Percentiles rank a stretch among this genome's conserved stretches.
These are phyloP conservation scores for Cichlasoma orientale DNA, from an alignment of 2,797 vertebrate genomes.

Conservation along the genomic window DNA sequence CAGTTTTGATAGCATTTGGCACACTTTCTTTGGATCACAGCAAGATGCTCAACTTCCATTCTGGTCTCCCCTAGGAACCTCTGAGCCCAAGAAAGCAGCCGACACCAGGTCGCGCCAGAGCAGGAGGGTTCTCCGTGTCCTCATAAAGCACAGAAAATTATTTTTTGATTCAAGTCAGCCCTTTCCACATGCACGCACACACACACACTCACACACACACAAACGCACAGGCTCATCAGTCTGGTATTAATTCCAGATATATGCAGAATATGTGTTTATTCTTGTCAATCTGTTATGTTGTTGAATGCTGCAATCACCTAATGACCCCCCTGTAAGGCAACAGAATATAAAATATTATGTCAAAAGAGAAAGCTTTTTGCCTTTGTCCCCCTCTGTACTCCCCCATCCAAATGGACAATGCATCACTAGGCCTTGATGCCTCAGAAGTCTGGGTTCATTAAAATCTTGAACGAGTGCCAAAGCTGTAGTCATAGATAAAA, in stretches of 20 bases:
- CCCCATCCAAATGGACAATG: conserved; percentile 84
- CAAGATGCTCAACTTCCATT: conserved; percentile 85
- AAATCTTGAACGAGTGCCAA: conserved; percentile 86
- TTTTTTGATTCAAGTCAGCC: conserved; percentile 77
- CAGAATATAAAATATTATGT: conserved; percentile 78
- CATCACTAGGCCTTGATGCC: conserved; percentile 82
- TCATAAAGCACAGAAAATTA: conserved; percentile 73
- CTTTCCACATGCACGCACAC: conserved; percentile 32
- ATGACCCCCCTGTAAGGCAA: conserved; percentile 69
- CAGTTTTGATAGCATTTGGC: conserved; percentile 89
- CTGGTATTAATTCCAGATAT: conserved; percentile 62
- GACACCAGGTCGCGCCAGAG: conserved; percentile 76
- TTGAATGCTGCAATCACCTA: conserved; percentile 69
- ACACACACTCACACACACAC: background rate
- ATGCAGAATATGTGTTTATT: conserved; percentile 65
- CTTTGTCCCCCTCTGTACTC: conserved; percentile 71
- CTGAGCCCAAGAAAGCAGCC: conserved; percentile 81
- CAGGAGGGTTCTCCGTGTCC: conserved; percentile 68
- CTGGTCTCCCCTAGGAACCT: conserved; percentile 84
- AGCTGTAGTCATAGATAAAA: conserved; percentile 82
- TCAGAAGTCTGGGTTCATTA: conserved; percentile 86
- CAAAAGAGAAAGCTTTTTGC: conserved; percentile 66
- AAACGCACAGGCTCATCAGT: conserved; percentile 27
- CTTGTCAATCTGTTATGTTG: conserved; percentile 69
- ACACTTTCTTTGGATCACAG: conserved; percentile 88